phyloP scores from a whole-genome alignment of 2,888 invertebrate species.

The Amphipoea oculea region DNA sequence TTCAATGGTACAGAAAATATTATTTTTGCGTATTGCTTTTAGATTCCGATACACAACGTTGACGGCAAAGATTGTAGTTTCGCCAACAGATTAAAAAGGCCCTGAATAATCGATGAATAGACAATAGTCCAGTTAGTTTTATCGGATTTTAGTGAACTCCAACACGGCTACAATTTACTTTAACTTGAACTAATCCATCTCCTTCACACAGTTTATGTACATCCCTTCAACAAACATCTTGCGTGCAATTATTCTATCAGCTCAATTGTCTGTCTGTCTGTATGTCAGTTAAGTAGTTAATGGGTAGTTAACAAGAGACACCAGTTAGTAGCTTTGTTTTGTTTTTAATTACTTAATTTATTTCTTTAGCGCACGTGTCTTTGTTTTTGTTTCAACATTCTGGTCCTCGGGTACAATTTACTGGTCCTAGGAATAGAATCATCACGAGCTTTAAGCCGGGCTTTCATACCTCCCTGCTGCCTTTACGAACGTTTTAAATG shows the following conservation, averaged over 20 bases:
- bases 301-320: neutral
- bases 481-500: neutral
- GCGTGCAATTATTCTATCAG: conserved; percentile 53
- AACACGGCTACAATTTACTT: neutral
- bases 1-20: neutral
- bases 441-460: too few species aligned
- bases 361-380: neutral
- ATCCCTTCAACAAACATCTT: neutral
- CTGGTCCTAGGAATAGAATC: neutral
- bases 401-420: neutral
- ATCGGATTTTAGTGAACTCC: neutral
- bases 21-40: neutral
- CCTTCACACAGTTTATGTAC: neutral
- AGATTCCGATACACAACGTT: neutral
- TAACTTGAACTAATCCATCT: neutral
- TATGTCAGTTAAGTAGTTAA: conserved; percentile 37
- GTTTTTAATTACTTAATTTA: conserved; percentile 44
- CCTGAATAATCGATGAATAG: neutral
- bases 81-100: neutral
- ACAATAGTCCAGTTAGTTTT: neutral
- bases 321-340: conserved; percentile 16
- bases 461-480: neutral
- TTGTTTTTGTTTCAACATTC: neutral
- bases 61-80: too few species aligned
- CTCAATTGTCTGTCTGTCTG: conserved; percentile 44